Conservation (phyloP, 2,888 invertebrate genomes). For the Mamestra brassicae region DNA sequence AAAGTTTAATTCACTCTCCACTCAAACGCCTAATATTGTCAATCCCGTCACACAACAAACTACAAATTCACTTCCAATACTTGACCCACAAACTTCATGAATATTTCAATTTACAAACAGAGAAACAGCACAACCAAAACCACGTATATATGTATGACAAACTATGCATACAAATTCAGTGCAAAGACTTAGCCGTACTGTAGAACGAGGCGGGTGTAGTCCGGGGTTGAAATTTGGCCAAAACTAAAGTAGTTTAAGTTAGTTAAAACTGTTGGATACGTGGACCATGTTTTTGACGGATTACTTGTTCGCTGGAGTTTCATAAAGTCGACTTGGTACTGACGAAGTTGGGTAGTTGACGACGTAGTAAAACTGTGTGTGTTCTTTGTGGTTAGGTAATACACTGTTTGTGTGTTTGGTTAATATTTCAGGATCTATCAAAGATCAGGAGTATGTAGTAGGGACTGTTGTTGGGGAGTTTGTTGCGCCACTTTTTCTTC, state of each 20-base stretch:
- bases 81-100: slow-evolving; percentile 20
- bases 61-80: slow-evolving; percentile 10
- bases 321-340: slow-evolving; percentile 55
- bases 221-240: slow-evolving; percentile 54
- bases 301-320: slow-evolving; percentile 73
- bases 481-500: too few species aligned
- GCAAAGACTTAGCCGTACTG: slow-evolving; percentile 43
- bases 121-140: slow-evolving; percentile 30
- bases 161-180: slow-evolving; percentile 61
- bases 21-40: background rate
- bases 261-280: slow-evolving; percentile 75
- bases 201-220: slow-evolving; percentile 11
- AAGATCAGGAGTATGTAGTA: background rate
- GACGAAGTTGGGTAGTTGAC: slow-evolving; percentile 53
- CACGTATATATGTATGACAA: slow-evolving; percentile 39
- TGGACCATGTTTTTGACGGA: slow-evolving; percentile 83
- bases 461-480: background rate
- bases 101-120: slow-evolving; percentile 40
- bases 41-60: background rate
- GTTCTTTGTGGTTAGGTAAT: slow-evolving; percentile 37
- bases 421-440: background rate
- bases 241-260: slow-evolving; percentile 76
- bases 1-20: background rate
- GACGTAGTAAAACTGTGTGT: slow-evolving; percentile 26
- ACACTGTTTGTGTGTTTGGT: slow-evolving; percentile 1